These are phyloP conservation scores for Cheilinus undulatus DNA, from an alignment of 2,113 vertebrate species.

Conservation along the genomic window DNA sequence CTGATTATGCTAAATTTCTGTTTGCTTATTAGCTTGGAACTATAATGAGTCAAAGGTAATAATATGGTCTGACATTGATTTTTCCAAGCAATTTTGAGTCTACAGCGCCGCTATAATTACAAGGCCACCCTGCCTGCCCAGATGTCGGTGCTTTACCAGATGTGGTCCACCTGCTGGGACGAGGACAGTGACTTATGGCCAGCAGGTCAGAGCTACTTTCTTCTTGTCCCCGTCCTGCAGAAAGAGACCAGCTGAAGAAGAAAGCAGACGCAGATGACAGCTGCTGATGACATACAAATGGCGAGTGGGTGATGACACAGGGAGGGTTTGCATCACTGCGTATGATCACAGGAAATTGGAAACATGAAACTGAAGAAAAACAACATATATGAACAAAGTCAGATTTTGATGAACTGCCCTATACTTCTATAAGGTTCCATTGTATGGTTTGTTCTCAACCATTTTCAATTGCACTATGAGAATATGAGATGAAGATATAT, in stretches of 20 bases:
- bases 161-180: conserved; percentile 72
- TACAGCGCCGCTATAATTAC: conserved; percentile 28
- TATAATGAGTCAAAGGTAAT: conserved; percentile 46
- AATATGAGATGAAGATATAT: conserved; percentile 25
- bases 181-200: conserved; percentile 59
- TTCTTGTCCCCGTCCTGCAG: conserved; percentile 20
- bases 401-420: no score
- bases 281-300: conserved; percentile 51
- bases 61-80: conserved; percentile 46
- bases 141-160: conserved; percentile 69
- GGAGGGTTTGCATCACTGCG: conserved; percentile 19
- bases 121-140: conserved; percentile 61
- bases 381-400: background rate
- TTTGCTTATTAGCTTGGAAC: conserved; percentile 35
- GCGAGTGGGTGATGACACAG: conserved; percentile 22
- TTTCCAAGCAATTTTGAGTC: conserved; percentile 40
- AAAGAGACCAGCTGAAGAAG: conserved; percentile 5
- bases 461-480: background rate
- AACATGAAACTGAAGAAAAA: conserved; percentile 16
- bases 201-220: conserved; percentile 37
- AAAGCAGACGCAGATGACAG: conserved; percentile 28
- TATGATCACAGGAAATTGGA: conserved; percentile 11
- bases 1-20: conserved; percentile 24
- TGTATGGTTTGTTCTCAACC: no score
- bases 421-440: no score